Evolutionary conservation across 2,888 invertebrate species (phyloP).

Genomic region (Ichneumoninae sp.): DNA sequence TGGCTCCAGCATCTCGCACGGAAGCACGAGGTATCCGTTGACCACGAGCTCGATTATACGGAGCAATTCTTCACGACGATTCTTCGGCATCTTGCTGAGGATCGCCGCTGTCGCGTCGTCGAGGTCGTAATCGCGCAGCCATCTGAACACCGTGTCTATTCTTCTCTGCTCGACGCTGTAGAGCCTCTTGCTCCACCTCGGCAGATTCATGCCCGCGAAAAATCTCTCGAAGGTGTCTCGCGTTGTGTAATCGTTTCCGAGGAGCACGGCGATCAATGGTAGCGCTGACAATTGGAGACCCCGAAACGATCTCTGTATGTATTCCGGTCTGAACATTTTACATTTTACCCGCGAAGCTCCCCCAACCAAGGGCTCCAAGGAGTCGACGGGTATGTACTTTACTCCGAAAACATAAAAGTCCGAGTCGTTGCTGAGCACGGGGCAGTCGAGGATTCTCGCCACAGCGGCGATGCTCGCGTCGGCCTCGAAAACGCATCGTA

Average conservation of each 20-base stretch:
- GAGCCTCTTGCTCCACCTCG: conserved; percentile 77
- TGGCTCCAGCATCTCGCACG: conserved; percentile 87
- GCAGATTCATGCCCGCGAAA: conserved; percentile 88
- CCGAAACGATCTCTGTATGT: conserved; percentile 89
- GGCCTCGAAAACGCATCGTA: conserved; percentile 94
- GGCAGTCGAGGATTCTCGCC: conserved; percentile 91
- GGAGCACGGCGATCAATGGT: conserved; percentile 92
- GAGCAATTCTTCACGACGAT: conserved; percentile 85
- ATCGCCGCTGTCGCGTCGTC: conserved; percentile 90
- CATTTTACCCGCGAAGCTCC: conserved; percentile 85
- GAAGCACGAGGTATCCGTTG: conserved; percentile 87
- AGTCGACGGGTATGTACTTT: conserved; percentile 91
- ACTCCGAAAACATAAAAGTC: conserved; percentile 97
- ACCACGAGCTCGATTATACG: conserved; percentile 88
- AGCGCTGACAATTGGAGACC: conserved; percentile 89
- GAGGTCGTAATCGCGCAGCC: conserved; percentile 90
- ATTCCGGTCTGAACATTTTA: conserved; percentile 90
- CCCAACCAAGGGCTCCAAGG: conserved; percentile 85
- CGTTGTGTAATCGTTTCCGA: conserved; percentile 95
- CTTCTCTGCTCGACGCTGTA: conserved; percentile 86
- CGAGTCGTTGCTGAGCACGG: conserved; percentile 96
- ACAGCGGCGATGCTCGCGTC: conserved; percentile 94
- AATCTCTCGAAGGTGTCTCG: conserved; percentile 89
- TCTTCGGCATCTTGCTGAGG: conserved; percentile 87
- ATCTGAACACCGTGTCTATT: conserved; percentile 90